These are phyloP conservation scores for Arothron firmamentum DNA, from an alignment of 2,113 vertebrate species.

Conservation along the genomic window DNA sequence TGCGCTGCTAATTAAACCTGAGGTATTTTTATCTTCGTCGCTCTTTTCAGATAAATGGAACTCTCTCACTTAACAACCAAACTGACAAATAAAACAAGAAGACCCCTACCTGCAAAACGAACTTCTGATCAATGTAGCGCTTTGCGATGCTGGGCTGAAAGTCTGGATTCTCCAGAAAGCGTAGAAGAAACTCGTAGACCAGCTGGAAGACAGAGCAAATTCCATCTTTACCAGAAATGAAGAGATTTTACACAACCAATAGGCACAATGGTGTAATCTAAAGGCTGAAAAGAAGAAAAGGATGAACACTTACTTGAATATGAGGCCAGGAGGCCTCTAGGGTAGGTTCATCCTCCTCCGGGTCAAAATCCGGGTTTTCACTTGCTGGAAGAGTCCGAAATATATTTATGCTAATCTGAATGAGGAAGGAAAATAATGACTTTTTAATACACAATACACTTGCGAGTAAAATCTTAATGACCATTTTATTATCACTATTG, in stretches of 20 bases:
- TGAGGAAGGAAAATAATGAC: conserved; percentile 20
- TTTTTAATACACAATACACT: background rate
- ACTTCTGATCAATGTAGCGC: conserved; percentile 94
- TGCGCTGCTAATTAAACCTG: background rate
- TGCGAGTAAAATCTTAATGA: too few species aligned
- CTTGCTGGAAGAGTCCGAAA: conserved; percentile 96
- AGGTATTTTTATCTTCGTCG: background rate
- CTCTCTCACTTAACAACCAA: too few species aligned
- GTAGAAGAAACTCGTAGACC: conserved; percentile 97
- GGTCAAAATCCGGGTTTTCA: conserved; percentile 98
- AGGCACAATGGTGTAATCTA: background rate
- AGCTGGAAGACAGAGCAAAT: conserved; percentile 74
- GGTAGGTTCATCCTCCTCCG: conserved; percentile 97
- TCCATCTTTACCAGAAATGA: background rate
- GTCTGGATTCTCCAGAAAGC: conserved; percentile 96
- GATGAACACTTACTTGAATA: conserved; percentile 81
- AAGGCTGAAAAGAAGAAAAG: background rate
- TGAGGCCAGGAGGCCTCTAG: conserved; percentile 98
- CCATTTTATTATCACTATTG: too few species aligned
- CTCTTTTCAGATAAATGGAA: background rate
- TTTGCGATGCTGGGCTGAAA: conserved; percentile 97
- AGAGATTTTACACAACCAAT: background rate
- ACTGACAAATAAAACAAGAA: background rate
- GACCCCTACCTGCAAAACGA: conserved; percentile 91
- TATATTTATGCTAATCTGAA: conserved; percentile 92